These are phyloP conservation scores for Atherinomorus stipes DNA, from an alignment of 2,113 vertebrate genomes.

Conservation along the genomic window DNA sequence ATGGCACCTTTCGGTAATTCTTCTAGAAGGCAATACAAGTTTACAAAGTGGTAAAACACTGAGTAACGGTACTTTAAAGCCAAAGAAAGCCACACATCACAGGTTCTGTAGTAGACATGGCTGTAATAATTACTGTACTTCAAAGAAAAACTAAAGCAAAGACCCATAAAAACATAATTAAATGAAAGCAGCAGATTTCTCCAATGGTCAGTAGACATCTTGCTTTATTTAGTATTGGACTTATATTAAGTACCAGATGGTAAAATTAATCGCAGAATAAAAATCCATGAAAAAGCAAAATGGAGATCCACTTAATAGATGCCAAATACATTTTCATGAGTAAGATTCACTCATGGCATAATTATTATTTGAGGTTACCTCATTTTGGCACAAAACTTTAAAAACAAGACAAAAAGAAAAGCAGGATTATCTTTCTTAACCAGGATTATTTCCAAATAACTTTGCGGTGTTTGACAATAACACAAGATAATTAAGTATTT, in stretches of 20 bases:
- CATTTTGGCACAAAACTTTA: conserved; percentile 19
- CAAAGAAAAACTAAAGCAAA: neutral
- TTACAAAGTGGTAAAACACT: too few relatives aligned
- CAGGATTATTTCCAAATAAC: conserved; percentile 12
- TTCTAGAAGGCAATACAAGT: neutral
- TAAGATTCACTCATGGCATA: conserved; percentile 4
- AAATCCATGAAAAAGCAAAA: neutral
- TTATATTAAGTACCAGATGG: conserved; percentile 10
- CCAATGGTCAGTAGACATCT: neutral
- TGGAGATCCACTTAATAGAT: neutral
- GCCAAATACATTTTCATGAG: neutral
- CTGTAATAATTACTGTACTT: neutral
- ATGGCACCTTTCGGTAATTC: neutral
- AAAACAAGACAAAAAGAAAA: conserved; percentile 9
- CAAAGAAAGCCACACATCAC: neutral
- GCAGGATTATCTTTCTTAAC: conserved; percentile 7
- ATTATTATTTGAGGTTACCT: conserved; percentile 9
- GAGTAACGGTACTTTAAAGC: neutral
- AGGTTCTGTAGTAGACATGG: neutral
- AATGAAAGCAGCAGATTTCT: neutral
- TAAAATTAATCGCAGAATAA: conserved; percentile 1
- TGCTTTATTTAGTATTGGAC: conserved; percentile 7
- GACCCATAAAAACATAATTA: neutral
- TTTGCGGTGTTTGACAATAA: conserved; percentile 1
- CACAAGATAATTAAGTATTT: conserved; percentile 4